Percentiles rank a stretch among this genome's conserved stretches.
Evolutionary conservation across 2,797 vertebrate species (phyloP).

Genomic region (Garrulus glandarius): DNA sequence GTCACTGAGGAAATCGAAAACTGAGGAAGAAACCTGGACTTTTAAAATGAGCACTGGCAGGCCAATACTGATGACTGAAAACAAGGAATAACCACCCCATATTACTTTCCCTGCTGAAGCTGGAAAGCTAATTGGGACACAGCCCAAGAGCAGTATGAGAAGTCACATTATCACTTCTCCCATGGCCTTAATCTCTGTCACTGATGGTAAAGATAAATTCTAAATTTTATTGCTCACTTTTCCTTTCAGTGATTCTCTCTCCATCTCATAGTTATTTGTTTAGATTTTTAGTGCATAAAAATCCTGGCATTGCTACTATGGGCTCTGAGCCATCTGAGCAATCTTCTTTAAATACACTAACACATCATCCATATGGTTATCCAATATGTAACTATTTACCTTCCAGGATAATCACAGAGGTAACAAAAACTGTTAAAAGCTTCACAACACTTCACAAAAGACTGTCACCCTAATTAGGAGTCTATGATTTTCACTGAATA

Average conservation of each 20-base stretch:
- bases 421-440: constrained; percentile 9
- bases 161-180: not conserved
- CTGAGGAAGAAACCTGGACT: not conserved
- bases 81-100: not conserved
- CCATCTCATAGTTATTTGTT: constrained; percentile 1
- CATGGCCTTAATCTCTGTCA: not conserved
- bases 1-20: not conserved
- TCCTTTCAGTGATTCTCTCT: not conserved
- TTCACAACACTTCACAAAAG: not conserved
- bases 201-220: not conserved
- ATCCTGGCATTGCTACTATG: constrained; percentile 28
- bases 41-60: not conserved
- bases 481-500: not conserved
- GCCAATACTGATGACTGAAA: not conserved
- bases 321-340: constrained; percentile 62
- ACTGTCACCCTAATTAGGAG: not conserved
- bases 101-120: not conserved
- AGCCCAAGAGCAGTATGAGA: not conserved
- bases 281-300: constrained; percentile 35
- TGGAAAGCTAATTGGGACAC: not conserved
- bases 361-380: constrained; percentile 55
- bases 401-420: constrained; percentile 14
- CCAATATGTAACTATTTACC: constrained; percentile 56
- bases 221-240: not conserved
- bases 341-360: constrained; percentile 60